Evolutionary conservation across 2,888 invertebrate species (phyloP), one percentile per base, ranked within the genome.

Genomic region (Octonoba sinensis): DNA sequence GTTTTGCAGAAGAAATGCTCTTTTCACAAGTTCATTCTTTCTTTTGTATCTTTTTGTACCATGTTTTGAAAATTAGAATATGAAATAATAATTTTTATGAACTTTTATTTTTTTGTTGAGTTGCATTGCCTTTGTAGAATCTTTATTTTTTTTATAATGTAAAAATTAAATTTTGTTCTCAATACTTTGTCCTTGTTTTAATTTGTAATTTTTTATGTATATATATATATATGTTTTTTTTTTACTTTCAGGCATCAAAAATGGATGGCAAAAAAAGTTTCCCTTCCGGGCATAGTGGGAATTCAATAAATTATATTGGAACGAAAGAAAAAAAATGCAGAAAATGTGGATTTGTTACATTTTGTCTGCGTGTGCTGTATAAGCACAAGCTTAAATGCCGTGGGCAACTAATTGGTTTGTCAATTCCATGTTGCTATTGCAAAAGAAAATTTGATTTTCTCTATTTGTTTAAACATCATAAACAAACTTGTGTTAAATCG

Each of bases 281-380:
- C 13, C n/a, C 20, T n/a, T n/a, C n/a, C 1, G n/a, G 13, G 3
- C 27, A 8, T 16, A 44, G 36, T 11, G 18, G 18, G 44, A 12
- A 11, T 22, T 24, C 22, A n/a, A 59, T 24, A 57, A 11, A 20
- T 3, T 20, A 27, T 13, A 44, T 36, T 36, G 36, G 44, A 12
- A 79, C 15, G 3, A 54, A 46, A 59, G 79, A 79, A 57, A 69
- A 65, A 67, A 74, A 36, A n/a, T 81, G 81, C 57, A 70, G 70
- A 51, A 69, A 70, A 24, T 81, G 81, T 70, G 81, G 81, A 22
- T 81, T 75, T 70, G 74, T 65, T n/a, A 74, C 74, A n/a, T 70
- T 74, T 65, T 70, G 27, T 59, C 46, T 81, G 8, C 74, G 65
- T 64, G 70, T 74, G 13, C 44, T 74, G 12, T 81, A 81, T 27